A percentile compares a stretch with the other conserved stretches of the same genome.
Evolutionary conservation across 2,113 vertebrate species (phyloP).

Genomic region (Poicephalus meyeri): DNA sequence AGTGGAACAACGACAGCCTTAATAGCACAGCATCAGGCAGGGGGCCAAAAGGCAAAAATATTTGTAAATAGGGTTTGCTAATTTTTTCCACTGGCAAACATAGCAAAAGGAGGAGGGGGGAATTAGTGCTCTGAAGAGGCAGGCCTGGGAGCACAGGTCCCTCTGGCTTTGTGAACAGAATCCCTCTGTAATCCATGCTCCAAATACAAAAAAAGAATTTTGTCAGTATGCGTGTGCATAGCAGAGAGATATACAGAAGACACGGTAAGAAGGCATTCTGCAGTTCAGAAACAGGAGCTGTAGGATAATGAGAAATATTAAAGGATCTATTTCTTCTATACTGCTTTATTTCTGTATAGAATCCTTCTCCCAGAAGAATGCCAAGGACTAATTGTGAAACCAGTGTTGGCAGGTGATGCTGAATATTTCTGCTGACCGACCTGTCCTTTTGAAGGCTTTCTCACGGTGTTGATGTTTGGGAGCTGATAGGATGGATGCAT

Average conservation of each 20-base stretch:
- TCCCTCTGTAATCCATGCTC: background rate
- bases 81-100: slow-evolving; percentile 60
- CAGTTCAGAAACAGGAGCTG: background rate
- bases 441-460: background rate
- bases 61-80: slow-evolving; percentile 66
- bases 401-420: background rate
- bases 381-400: background rate
- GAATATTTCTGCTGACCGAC: background rate
- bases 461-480: fast-evolving
- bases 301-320: background rate
- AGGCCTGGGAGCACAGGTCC: slow-evolving; percentile 9
- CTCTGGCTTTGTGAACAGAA: background rate
- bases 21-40: slow-evolving; percentile 40
- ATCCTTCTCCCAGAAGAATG: background rate
- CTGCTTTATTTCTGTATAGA: background rate
- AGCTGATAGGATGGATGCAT: background rate
- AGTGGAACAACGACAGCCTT: slow-evolving; percentile 41
- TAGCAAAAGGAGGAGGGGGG: background rate
- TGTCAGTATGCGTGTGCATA: background rate
- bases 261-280: background rate
- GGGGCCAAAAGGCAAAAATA: slow-evolving; percentile 55
- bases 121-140: background rate
- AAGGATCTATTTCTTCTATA: background rate
- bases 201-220: background rate
- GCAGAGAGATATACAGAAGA: background rate